Percentiles rank a stretch among this genome's conserved stretches.
phyloP scores from a whole-genome alignment of 1,140 invertebrate genomes.

The Anoplophora glabripennis region DNA sequence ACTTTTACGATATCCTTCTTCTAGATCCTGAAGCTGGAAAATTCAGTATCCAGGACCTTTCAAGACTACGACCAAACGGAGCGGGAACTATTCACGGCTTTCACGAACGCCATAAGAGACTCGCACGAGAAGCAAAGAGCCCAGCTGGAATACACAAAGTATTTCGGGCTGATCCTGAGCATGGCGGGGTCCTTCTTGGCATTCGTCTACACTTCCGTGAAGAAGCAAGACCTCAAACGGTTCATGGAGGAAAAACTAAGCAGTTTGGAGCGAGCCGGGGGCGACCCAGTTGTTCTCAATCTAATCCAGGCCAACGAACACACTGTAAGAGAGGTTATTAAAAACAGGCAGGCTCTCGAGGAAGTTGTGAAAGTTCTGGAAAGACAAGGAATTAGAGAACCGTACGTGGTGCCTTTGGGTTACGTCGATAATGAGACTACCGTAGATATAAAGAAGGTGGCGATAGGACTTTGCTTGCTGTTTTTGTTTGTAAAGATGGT shows the following conservation, averaged over 20 bases:
- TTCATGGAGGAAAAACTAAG: slow-evolving; percentile 39
- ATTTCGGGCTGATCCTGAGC: slow-evolving; percentile 71
- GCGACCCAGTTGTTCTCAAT: not conserved
- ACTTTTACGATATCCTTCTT: slow-evolving; percentile 14
- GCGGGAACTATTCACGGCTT: slow-evolving; percentile 59
- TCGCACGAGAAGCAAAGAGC: slow-evolving; percentile 70
- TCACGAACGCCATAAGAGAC: slow-evolving; percentile 64
- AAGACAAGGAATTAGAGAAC: not conserved
- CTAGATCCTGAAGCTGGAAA: slow-evolving; percentile 40
- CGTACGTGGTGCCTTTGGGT: no score
- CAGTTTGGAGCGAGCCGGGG: not conserved
- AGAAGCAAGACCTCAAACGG: slow-evolving; percentile 42
- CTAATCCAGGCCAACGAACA: slow-evolving; percentile 10
- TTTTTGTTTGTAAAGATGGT: no score
- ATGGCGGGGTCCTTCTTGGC: slow-evolving; percentile 61
- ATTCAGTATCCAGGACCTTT: slow-evolving; percentile 33
- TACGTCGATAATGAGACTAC: no score
- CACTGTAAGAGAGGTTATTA: slow-evolving; percentile 7
- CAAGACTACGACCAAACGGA: slow-evolving; percentile 54
- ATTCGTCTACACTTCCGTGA: slow-evolving; percentile 41
- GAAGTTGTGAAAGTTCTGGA: not conserved
- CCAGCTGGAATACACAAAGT: slow-evolving; percentile 69
- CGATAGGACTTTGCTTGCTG: no score
- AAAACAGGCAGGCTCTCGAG: slow-evolving; percentile 3
- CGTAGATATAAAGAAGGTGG: no score